A percentile compares a stretch with the other conserved stretches of the same genome.
Evolutionary conservation across 2,888 invertebrate genomes (phyloP).

Genomic region (Caenorhabditis virilis): DNA sequence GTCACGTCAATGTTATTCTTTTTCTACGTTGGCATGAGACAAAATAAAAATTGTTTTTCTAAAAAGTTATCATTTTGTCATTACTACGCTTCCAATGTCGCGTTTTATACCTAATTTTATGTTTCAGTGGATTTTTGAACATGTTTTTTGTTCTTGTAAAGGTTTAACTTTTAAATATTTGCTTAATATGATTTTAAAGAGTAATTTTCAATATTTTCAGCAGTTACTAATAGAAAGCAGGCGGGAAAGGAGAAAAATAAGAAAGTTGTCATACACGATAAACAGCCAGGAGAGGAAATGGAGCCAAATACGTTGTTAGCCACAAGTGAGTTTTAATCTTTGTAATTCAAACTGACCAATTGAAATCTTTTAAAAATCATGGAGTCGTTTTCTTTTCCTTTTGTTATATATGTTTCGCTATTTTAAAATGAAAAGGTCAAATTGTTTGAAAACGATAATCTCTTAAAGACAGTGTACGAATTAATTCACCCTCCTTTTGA

Average conservation of each 20-base stretch:
- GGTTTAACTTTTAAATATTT: neutral
- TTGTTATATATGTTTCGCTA: no score
- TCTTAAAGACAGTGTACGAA: no score
- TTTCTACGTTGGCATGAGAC: no score
- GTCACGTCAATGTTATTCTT: no score
- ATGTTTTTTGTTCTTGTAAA: neutral
- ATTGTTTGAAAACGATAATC: no score
- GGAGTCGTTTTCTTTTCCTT: no score
- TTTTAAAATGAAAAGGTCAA: no score
- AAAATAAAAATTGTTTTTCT: neutral
- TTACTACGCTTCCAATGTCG: neutral
- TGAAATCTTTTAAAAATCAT: no score
- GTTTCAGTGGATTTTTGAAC: neutral
- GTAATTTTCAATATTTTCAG: neutral
- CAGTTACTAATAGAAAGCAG: neutral
- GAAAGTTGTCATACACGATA: neutral
- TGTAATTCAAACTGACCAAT: no score
- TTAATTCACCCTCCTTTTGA: no score
- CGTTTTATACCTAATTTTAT: neutral
- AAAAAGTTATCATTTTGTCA: neutral
- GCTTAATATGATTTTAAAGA: neutral
- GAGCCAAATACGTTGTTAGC: slow-evolving; percentile 53
- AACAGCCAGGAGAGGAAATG: slow-evolving; percentile 27
- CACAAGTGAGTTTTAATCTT: no score
- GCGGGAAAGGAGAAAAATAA: neutral